Evolutionary conservation across 2,113 vertebrate species (phyloP).

Genomic region (Cochlearius cochlearius): DNA sequence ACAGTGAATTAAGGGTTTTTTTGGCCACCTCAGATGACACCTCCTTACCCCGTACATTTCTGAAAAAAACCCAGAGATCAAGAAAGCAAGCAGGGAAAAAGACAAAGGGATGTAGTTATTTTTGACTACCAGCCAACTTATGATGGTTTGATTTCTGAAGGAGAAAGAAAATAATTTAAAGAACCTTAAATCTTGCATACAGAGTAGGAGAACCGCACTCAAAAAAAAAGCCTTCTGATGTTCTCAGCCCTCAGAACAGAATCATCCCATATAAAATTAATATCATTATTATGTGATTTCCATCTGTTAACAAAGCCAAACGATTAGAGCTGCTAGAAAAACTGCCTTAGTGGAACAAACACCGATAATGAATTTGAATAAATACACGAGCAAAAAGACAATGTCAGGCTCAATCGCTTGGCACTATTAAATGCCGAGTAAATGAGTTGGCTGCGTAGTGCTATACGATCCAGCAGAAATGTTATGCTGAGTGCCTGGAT

Average conservation of each 20-base stretch:
- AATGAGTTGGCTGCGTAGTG: background rate
- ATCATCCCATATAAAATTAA: constrained; percentile 47
- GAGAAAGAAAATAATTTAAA: background rate
- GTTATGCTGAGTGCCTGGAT: background rate
- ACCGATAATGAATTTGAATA: constrained; percentile 44
- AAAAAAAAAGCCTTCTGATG: background rate
- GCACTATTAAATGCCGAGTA: background rate
- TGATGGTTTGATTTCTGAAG: background rate
- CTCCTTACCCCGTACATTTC: background rate
- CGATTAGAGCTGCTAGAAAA: constrained; percentile 28
- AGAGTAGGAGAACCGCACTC: background rate
- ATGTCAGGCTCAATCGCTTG: background rate
- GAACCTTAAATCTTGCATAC: background rate
- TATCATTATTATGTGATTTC: constrained; percentile 55
- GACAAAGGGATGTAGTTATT: background rate
- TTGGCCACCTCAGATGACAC: background rate
- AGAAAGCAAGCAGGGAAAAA: background rate
- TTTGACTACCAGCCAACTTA: background rate
- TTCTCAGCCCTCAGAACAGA: background rate
- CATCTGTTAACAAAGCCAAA: constrained; percentile 41
- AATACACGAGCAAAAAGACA: constrained; percentile 41
- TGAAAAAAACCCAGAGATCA: background rate
- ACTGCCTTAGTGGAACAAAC: constrained; percentile 45
- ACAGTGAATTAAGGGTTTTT: background rate
- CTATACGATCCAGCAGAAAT: background rate